Evolutionary conservation across 1,140 invertebrate species (phyloP), one percentile per base, ranked within the genome.

Genomic region (Gonioctena quinquepunctata): DNA sequence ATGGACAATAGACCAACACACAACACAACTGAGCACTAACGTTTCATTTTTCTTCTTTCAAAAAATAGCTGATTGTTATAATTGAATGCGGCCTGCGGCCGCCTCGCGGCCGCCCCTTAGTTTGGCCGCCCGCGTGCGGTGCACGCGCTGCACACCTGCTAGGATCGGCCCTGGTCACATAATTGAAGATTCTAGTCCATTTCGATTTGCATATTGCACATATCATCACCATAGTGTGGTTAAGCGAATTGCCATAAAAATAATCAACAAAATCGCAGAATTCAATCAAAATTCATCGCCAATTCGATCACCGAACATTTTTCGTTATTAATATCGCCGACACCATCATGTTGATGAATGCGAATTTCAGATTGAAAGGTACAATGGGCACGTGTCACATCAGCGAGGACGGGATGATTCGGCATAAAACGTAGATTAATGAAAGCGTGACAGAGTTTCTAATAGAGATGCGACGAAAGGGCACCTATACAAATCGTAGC

Each of bases 351-450:
- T 23, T 21, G 26, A 18, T 33, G 33, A 42, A 48, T 33, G 60
- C 42, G 42, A 66, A 52, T 66, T 66, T 26, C 48, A 66, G 63
- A 66, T 66, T 66, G 63, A 66, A 66, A 54, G 63, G 49, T 66
- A 66, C 50, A 66, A 66, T 66, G 25, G 21, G 66, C 74, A 74
- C 71, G 74, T 72, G 75, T 71, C 68, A 64, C 66, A 65, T 56
- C n/a, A n/a, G n/a, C 63, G 28, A 60, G 33, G 52, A 26, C 28
- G 60, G 68, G 69, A 75, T 71, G 73, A 75, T 50, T 72, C 62
- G 60, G 69, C 75, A 77, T 73, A 73, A 75, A 75, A 73, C 62
- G 68, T 66, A 74, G 71, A 75, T 77, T 75, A 77, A 77, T 77
- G 73, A 71, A 74, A 61, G 70, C 72, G 72, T 72, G 72, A 76